Evolutionary conservation across 2,888 invertebrate species (phyloP).

Genomic region (Gibbula magus): DNA sequence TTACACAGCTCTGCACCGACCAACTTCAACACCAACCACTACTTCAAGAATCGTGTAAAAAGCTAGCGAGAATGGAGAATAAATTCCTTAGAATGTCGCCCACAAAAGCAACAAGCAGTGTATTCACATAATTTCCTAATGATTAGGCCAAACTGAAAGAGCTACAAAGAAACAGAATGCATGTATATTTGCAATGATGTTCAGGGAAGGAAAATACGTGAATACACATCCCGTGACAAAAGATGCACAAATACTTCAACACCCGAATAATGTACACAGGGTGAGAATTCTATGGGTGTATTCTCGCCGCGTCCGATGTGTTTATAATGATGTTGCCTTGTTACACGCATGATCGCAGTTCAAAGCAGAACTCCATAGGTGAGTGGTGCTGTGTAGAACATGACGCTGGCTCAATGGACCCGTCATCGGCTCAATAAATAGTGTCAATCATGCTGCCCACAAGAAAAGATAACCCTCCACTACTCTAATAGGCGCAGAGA

Average conservation of each 20-base stretch:
- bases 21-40: too few species aligned
- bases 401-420: not conserved
- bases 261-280: not conserved
- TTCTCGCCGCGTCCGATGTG: not conserved
- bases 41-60: too few species aligned
- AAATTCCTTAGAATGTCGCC: not conserved
- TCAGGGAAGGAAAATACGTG: not conserved
- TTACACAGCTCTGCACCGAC: too few species aligned
- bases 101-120: not conserved
- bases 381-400: not conserved
- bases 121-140: not conserved
- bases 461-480: not conserved
- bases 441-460: not conserved
- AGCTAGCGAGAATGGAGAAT: not conserved
- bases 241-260: conserved; percentile 8
- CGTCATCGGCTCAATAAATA: conserved; percentile 3
- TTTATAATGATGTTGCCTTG: conserved; percentile 7
- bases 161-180: not conserved
- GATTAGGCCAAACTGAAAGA: not conserved
- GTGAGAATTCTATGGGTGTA: not conserved
- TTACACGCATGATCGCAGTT: not conserved
- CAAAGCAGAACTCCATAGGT: not conserved
- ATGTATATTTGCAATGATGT: conserved; percentile 1
- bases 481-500: not conserved
- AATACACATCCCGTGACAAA: not conserved